Base-by-base conservation (phyloP, 1,140 invertebrate genomes). In the Lutraria rhynchaena region DNA sequence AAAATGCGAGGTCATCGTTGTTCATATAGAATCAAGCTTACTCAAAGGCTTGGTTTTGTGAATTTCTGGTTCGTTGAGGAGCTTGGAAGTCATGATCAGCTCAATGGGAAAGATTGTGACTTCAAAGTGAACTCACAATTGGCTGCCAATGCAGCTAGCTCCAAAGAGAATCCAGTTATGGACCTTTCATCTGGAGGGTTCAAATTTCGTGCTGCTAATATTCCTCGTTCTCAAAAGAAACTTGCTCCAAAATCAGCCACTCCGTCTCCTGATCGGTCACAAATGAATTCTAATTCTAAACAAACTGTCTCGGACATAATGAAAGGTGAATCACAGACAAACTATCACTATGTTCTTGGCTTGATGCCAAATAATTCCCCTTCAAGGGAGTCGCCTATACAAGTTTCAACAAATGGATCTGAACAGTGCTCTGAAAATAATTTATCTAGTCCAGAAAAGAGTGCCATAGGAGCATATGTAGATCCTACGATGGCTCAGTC, bases 31-130 rank as follows among this genome's bases (percentile, higher is more conserved):
- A 89, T 90, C 44, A 90, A 90, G 67, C 86, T 90, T 27, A 90
- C 89, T 3, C 89, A 89, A 87, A 83, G 89, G 31, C 84, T 90
- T 11, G 89, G 89, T n/a, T 89, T 87, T 58, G 88, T 89, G 11
- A 89, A 90, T 55, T 85, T 81, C 81, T 90, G 89, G 89, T 90
- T 89, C 80, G 89, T 90, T 17, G 89, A 90, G 81, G 86, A 89
- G 27, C 82, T 89, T 22, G 89, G 89, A 24, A 86, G 87, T 58
- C 89, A 90, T 78, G 85, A 87, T 37, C 86, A 87, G 61, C 81
- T 85, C 15, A 57, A 67, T 24, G 76, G 76, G 5, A 80, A 80
- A 67, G 76, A 80, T 49, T 58, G 63, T 49, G 76, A 80, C 37
- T 80, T 80, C 65, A 80, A 80, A 35, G 76, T 70, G 17, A 80